Percentiles rank a stretch among this genome's conserved stretches.
Evolutionary conservation across 2,888 invertebrate species (phyloP).

Genomic region (Koerneria pararmatus): DNA sequence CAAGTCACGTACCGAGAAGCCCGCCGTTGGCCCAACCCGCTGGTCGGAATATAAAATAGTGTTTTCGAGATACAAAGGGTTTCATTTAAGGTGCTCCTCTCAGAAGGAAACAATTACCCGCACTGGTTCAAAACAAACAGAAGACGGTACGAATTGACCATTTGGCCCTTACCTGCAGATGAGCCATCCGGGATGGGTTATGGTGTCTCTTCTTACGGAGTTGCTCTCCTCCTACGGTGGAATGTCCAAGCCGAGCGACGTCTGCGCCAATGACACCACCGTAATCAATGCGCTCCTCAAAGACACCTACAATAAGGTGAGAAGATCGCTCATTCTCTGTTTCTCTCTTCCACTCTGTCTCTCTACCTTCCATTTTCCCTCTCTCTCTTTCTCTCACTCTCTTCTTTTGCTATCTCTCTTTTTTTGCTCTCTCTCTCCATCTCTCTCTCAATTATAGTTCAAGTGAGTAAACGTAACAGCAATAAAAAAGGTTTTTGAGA

Average conservation of each 20-base stretch:
- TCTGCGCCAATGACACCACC: constrained; percentile 58
- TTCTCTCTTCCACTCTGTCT: background rate
- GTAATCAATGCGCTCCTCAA: constrained; percentile 55
- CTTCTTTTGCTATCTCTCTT: background rate
- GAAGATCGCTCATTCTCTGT: constrained; percentile 14
- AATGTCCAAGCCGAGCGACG: constrained; percentile 18
- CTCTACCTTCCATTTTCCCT: background rate
- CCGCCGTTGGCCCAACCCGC: too few relatives aligned
- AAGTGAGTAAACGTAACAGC: too few relatives aligned
- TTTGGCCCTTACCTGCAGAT: constrained; percentile 37
- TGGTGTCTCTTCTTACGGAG: constrained; percentile 58
- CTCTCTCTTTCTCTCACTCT: background rate
- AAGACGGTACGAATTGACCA: constrained; percentile 11
- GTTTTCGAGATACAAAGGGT: too few relatives aligned
- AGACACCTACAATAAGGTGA: constrained; percentile 51
- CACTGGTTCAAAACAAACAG: too few relatives aligned
- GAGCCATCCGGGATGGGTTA: constrained; percentile 59
- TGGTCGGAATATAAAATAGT: too few relatives aligned
- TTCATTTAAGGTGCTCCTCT: too few relatives aligned
- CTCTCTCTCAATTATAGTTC: too few relatives aligned
- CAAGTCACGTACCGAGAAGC: too few relatives aligned
- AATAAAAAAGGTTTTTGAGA: too few relatives aligned
- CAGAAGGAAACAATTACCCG: too few relatives aligned
- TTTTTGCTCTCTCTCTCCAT: background rate
- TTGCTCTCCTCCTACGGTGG: constrained; percentile 50